phyloP scores from a whole-genome alignment of 2,888 invertebrate species.

The Nebria brevicollis region DNA sequence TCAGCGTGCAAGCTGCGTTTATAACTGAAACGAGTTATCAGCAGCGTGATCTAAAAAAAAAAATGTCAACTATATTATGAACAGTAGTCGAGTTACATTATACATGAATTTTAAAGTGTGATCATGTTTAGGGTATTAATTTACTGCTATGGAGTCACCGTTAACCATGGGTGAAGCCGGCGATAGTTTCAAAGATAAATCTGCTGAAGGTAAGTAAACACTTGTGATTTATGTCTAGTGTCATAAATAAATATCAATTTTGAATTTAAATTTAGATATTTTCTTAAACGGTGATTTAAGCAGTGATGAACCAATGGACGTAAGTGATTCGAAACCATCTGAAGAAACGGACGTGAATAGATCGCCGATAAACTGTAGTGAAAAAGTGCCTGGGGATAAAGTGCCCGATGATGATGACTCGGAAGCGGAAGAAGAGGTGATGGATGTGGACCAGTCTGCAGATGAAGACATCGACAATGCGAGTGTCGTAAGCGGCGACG shows the following conservation, averaged over 20 bases:
- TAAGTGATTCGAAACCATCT: slow-evolving; percentile 21
- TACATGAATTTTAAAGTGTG: neutral
- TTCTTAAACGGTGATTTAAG: slow-evolving; percentile 39
- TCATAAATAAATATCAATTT: neutral
- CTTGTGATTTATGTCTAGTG: neutral
- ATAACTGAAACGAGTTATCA: neutral
- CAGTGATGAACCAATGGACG: slow-evolving; percentile 37
- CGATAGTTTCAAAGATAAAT: slow-evolving; percentile 47
- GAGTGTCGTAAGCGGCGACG: neutral
- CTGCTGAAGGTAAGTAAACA: slow-evolving; percentile 39
- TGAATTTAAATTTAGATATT: slow-evolving; percentile 25
- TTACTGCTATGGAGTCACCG: slow-evolving; percentile 48
- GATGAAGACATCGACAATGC: slow-evolving; percentile 53
- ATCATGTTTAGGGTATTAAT: slow-evolving; percentile 27
- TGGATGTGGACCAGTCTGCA: slow-evolving; percentile 50
- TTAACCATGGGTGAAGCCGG: slow-evolving; percentile 48
- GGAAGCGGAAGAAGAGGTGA: slow-evolving; percentile 54
- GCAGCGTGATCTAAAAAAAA: neutral
- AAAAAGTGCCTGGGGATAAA: slow-evolving; percentile 54
- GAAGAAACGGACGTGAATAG: slow-evolving; percentile 51
- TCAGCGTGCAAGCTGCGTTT: no score
- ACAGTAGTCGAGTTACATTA: no score
- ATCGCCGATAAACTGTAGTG: slow-evolving; percentile 48
- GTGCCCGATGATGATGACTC: slow-evolving; percentile 52
- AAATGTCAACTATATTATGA: no score